Evolutionary conservation across 2,113 vertebrate species (phyloP).

Genomic region (Mormyrus iriodes): DNA sequence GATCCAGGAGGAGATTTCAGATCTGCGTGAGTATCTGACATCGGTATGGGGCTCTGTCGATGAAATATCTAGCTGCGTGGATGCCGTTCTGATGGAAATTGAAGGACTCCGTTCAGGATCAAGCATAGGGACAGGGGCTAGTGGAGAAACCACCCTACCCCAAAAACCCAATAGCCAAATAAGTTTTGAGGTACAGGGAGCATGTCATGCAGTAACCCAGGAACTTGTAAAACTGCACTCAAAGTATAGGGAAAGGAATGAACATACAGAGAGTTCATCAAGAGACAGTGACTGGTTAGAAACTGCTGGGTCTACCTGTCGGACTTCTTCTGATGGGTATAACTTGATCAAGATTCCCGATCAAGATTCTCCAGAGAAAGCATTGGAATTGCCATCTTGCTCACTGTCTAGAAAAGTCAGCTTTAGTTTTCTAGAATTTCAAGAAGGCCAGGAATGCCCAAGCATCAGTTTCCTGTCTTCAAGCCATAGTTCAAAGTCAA

Average conservation of each 20-base stretch:
- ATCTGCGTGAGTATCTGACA: slow-evolving; percentile 82
- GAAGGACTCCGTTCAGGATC: slow-evolving; percentile 75
- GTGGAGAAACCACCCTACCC: slow-evolving; percentile 15
- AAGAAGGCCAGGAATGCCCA: slow-evolving; percentile 52
- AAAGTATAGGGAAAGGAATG: background rate
- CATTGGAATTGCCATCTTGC: slow-evolving; percentile 48
- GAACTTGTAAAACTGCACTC: background rate
- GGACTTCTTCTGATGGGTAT: slow-evolving; percentile 29
- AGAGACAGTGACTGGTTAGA: background rate
- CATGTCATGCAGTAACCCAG: background rate
- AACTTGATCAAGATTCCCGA: slow-evolving; percentile 33
- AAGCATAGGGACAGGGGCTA: slow-evolving; percentile 38
- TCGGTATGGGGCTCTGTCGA: slow-evolving; percentile 89
- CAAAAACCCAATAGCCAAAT: background rate
- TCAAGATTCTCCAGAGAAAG: slow-evolving; percentile 46
- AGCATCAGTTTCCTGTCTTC: slow-evolving; percentile 63
- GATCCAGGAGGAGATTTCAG: slow-evolving; percentile 91
- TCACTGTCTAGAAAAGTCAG: slow-evolving; percentile 42
- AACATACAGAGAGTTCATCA: background rate
- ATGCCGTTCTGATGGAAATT: slow-evolving; percentile 85
- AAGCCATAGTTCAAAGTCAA: slow-evolving; percentile 61
- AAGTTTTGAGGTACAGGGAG: background rate
- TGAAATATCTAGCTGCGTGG: slow-evolving; percentile 90
- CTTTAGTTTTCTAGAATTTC: slow-evolving; percentile 48
- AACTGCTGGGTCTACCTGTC: background rate